Evolutionary conservation across 2,113 vertebrate species (phyloP), one percentile per base, ranked within the genome.

Genomic region (Pteropus alecto): DNA sequence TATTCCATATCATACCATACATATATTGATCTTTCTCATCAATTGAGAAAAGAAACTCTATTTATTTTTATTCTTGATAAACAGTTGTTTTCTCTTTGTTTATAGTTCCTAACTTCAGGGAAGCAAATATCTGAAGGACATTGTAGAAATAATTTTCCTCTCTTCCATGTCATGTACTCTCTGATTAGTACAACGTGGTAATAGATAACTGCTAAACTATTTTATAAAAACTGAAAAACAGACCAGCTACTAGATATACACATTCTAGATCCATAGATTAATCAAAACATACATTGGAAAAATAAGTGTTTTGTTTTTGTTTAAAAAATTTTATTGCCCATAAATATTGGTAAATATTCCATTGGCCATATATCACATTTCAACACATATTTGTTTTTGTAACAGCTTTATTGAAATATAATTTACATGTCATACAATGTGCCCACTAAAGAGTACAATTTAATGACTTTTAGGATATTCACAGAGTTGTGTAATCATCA

Each of bases 201-300:
- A 87, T 77, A 58, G 74, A 56, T 58, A 46, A 93, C 30, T 58
- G 11, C 28, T 65, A 70, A 76, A 77, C 26, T 76, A 61, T 78
- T 78, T 90, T 61, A 46, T 70, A 43, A 89, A 95, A 94, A 33
- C 48, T 81, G 85, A 73, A 93, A 92, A 26, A 9, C 33, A 77
- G 18, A 2, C 2, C 9, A 76, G 28, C 10, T 87, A 46, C n/a
- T 43, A 73, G 43, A 86, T 92, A 94, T 94, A 24, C 2, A 74
- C 26, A 86, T 48, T 65, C 33, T 76, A 33, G 85, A 95, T 24
- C 24, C 28, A 96, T 2, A 93, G 48, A 70, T 74, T 74, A 70
- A 46, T 7, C 9, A 88, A 91, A 95, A 63, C 10, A 7, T 77
- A 74, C 33, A 5, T 76, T 88, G 38, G 15, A 97, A 43, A 93